phyloP scores from a whole-genome alignment of 2,797 vertebrate species.

The Anableps anableps region DNA sequence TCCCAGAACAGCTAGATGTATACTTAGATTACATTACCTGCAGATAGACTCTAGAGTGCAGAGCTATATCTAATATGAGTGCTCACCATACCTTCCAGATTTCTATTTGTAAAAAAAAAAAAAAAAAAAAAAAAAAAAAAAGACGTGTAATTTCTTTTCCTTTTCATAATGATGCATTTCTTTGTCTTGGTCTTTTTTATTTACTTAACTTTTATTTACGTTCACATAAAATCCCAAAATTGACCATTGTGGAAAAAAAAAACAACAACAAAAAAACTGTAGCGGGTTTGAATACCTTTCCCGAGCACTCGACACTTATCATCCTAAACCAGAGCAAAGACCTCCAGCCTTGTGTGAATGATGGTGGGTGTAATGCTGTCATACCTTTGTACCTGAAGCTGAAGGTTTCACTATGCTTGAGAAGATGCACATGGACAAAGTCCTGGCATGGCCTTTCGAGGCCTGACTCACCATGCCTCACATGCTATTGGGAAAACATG shows the following conservation, averaged over 20 bases:
- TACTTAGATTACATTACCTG: too few relatives aligned
- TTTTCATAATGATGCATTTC: too few relatives aligned
- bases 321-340: conserved; percentile 18
- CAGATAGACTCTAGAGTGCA: too few relatives aligned
- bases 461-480: conserved; percentile 57
- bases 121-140: too few relatives aligned
- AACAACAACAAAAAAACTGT: not conserved
- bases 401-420: conserved; percentile 63
- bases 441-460: conserved; percentile 35
- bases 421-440: conserved; percentile 50
- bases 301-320: not conserved
- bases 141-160: too few relatives aligned
- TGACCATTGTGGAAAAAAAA: not conserved
- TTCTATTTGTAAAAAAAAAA: too few relatives aligned
- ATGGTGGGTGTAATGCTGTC: not conserved
- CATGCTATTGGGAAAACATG: conserved; percentile 48
- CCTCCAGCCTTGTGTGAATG: conserved; percentile 3
- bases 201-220: too few relatives aligned
- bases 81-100: too few relatives aligned
- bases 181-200: too few relatives aligned
- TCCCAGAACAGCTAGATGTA: too few relatives aligned
- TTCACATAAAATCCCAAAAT: too few relatives aligned
- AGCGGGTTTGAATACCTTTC: not conserved
- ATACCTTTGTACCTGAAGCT: conserved; percentile 28
- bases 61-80: too few relatives aligned